Conservation (phyloP, 1,140 invertebrate genomes). For the Atopsyche davidsoni region DNA sequence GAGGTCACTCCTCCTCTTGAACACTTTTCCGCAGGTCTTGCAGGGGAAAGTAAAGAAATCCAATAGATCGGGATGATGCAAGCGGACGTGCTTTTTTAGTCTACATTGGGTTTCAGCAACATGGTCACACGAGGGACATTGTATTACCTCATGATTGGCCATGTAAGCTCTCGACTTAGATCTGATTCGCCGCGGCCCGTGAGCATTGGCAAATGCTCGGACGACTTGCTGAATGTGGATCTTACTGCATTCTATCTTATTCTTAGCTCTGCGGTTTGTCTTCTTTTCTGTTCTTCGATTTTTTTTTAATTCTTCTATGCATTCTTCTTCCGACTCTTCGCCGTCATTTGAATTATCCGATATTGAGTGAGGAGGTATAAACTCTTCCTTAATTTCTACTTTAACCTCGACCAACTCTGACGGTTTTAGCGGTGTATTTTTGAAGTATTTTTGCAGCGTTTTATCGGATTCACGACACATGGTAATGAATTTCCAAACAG, state of each 20-base stretch:
- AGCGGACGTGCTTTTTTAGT: conserved; percentile 47
- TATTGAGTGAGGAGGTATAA: neutral
- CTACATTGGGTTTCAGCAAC: neutral
- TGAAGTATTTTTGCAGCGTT: conserved; percentile 4
- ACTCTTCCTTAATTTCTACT: conserved; percentile 14
- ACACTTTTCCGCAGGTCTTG: conserved; percentile 51
- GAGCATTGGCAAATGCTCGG: too few species aligned
- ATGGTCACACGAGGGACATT: neutral
- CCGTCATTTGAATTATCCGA: neutral
- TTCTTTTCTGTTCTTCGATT: too few species aligned
- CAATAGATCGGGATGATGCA: conserved; percentile 49
- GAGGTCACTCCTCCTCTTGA: conserved; percentile 40
- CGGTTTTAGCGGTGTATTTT: neutral
- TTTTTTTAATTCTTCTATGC: too few species aligned
- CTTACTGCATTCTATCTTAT: too few species aligned
- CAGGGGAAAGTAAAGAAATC: conserved; percentile 48
- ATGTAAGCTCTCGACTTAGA: too few species aligned
- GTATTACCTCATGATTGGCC: too few species aligned
- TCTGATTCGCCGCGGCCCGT: too few species aligned
- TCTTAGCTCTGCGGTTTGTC: too few species aligned
- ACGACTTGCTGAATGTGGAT: too few species aligned
- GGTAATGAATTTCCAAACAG: conserved; percentile 12
- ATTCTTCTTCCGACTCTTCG: too few species aligned
- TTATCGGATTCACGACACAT: conserved; percentile 13
- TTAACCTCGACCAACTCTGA: conserved; percentile 8